Conservation (phyloP, 2,113 vertebrate genomes). For the Cyphomyrus plagiostoma region DNA sequence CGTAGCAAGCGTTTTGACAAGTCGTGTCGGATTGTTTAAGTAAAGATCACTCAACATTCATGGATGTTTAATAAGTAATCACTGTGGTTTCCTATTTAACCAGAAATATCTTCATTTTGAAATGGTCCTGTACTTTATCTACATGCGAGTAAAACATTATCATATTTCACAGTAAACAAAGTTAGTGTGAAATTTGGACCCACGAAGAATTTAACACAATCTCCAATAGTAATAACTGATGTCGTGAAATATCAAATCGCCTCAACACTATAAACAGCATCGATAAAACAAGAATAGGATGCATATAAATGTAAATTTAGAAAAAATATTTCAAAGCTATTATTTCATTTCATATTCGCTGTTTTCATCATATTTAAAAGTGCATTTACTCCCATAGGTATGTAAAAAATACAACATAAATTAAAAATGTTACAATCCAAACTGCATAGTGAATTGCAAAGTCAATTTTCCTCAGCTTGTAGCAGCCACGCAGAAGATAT, state of each 20-base stretch:
- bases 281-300: background rate
- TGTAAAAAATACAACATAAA: background rate
- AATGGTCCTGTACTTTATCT: background rate
- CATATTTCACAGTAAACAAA: background rate
- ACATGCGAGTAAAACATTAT: conserved; percentile 3
- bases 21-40: background rate
- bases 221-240: background rate
- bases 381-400: background rate
- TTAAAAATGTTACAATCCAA: background rate
- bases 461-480: background rate
- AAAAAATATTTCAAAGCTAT: background rate
- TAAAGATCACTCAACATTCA: background rate
- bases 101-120: background rate
- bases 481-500: background rate
- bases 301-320: background rate
- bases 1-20: background rate
- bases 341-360: background rate
- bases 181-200: background rate
- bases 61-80: background rate
- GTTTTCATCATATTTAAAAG: background rate
- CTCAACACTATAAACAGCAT: background rate
- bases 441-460: background rate
- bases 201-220: background rate
- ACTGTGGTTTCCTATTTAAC: background rate
- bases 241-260: background rate